phyloP scores from a whole-genome alignment of 2,113 vertebrate genomes.

The Vicugna pacos region DNA sequence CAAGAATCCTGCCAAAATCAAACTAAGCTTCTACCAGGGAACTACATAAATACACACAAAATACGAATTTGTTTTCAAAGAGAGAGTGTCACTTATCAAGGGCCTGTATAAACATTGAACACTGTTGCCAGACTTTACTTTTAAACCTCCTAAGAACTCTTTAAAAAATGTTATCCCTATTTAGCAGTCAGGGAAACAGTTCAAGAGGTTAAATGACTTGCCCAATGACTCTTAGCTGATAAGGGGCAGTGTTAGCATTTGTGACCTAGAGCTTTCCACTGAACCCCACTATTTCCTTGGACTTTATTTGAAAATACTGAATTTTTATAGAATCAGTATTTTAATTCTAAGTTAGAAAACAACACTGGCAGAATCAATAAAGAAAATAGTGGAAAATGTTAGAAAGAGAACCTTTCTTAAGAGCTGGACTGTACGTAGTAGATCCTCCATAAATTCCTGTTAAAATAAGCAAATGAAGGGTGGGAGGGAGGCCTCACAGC shows the following conservation, averaged over 20 bases:
- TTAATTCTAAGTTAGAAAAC: constrained; percentile 43
- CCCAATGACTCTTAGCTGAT: not conserved
- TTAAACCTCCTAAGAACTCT: not conserved
- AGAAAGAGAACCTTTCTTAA: constrained; percentile 22
- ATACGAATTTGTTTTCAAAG: not conserved
- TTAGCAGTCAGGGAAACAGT: not conserved
- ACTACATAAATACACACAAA: not conserved
- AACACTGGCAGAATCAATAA: not conserved
- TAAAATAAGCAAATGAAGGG: not conserved
- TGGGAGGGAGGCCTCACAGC: not conserved
- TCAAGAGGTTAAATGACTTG: not conserved
- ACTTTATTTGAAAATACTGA: not conserved
- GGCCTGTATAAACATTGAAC: not conserved
- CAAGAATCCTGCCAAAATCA: not conserved
- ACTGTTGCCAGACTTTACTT: not conserved
- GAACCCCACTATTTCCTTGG: not conserved
- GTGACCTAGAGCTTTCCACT: not conserved
- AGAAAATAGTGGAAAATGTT: constrained; percentile 3
- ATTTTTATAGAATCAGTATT: constrained; percentile 34
- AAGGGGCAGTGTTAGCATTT: not conserved
- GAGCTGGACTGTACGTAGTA: not conserved
- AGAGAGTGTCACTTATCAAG: not conserved
- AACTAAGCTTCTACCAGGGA: not conserved
- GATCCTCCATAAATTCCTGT: constrained; percentile 24
- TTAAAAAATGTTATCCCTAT: not conserved